Base-by-base conservation (phyloP, 2,797 vertebrate species). In the Hoplostethus mediterraneus region DNA sequence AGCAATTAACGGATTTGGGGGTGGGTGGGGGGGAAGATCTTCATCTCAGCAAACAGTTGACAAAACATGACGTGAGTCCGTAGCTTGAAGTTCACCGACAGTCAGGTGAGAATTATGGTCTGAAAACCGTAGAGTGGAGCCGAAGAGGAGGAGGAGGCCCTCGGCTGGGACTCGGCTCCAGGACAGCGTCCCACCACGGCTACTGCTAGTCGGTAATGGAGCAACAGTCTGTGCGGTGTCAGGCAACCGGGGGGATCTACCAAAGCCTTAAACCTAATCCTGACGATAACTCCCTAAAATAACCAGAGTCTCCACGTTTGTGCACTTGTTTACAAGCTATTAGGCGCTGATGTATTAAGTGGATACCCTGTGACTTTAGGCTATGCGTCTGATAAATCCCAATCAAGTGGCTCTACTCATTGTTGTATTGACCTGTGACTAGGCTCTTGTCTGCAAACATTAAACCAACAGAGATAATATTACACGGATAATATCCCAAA, bases 1-100 rank as follows among this genome's bases (percentile, higher is more conserved):
- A 95, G 75, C 93, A 96, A 83, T 91, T 95, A 67, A 95, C 93
- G 0, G 96, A 96, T 81, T 86, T 95, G 86, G 14, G 58, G 95
- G 28, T 28, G 21, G 28, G 28, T 1, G 28, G 28, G 28, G 28
- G 28, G 28, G 28, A 28, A 95, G 95, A 96, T 77, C 96, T 86
- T 69, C 51, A 72, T 17, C 64, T 65, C 55, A 73, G 55, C 66
- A 56, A 57, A 28, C 79, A 68, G 33, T 63, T 79, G 60, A 59
- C 25, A 36, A 3, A 55, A 48, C 38, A 77, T 92, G 28, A 5
- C 12, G 33, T 36, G 33, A 28, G 2, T 8, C 2, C 4, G 47
- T 36, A 42, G 44, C 51, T 52, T 90, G 40, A 95, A 94, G 4
- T 13, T 45, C 44, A 45, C 12, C 44, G 44, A 45, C 13, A 45